phyloP scores from a whole-genome alignment of 23 tunicate genomes.

The Ciona savignyi region DNA sequence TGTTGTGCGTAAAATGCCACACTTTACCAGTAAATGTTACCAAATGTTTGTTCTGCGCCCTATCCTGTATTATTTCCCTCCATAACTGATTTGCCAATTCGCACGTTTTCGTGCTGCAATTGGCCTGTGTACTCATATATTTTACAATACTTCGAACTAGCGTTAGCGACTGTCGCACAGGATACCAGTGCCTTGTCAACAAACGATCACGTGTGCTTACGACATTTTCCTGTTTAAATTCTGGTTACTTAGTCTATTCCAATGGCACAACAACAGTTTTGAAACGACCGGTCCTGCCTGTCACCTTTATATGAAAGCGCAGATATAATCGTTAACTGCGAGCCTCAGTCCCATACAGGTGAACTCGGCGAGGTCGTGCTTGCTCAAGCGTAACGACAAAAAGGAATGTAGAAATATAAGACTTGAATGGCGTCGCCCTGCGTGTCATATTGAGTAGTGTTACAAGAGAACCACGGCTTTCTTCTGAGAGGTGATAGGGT shows the following conservation, averaged over 20 bases:
- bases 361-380: not conserved
- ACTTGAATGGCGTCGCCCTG: not conserved
- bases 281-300: not conserved
- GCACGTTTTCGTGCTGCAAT: no score
- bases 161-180: no score
- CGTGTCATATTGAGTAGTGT: not conserved
- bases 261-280: not conserved
- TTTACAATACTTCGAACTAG: no score
- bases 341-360: not conserved
- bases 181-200: not conserved
- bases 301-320: not conserved
- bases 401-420: not conserved
- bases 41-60: no score
- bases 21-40: no score
- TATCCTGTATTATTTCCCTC: no score
- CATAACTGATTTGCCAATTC: no score
- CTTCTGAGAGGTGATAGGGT: not conserved
- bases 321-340: not conserved
- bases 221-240: no score
- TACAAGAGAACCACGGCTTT: not conserved
- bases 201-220: no score
- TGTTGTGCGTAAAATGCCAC: no score
- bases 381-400: not conserved
- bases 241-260: no score
- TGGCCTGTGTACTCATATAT: no score